Base-by-base conservation (phyloP, 2,888 invertebrate genomes). In the Blastobasis lacticolella region DNA sequence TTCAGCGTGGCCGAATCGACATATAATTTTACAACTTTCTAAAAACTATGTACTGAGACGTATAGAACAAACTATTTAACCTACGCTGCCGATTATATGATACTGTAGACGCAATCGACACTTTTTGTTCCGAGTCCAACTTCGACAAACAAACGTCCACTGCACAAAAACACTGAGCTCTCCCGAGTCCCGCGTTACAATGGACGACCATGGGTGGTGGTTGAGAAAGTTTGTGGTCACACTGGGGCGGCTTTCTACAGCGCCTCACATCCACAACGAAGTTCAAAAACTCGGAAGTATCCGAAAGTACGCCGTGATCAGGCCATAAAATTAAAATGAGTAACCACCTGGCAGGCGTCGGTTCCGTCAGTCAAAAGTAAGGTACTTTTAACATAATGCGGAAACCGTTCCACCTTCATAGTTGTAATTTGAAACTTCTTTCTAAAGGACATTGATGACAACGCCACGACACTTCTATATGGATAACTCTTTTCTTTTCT, bases 231-330 rank as follows among this genome's bases (percentile, higher is more conserved):
- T 37, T 38, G 40, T 10, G 47, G 38, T 38, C 47, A n/a, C 7
- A 37, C 37, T 47, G 40, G 5, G 38, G 46, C 38, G 7, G 7
- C 38, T 47, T 38, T 8, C 9, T 37, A 10, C 37, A 47, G 4
- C 23, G 47, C 47, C 40, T 47, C 40, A 47, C 47, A 37, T 47
- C 47, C 40, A n/a, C 38, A 47, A 47, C 7, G 10, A 47, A 47
- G 46, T 38, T 37, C 8, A 47, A n/a, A 38, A 47, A 47, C 4
- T 38, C 47, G 8, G n/a, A 10, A 23, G 40, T 47, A 38, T 47
- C 10, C 10, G n/a, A 6, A 37, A 38, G 47, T n/a, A 47, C 47
- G 10, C 23, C 38, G 47, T 47, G 47, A 23, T 47, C 37, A 8
- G 47, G 47, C 47, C 47, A 47, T 10, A 38, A 8, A n/a, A 47